These are phyloP conservation scores for Pimephales promelas DNA, from an alignment of 2,113 vertebrate species.

Conservation along the genomic window DNA sequence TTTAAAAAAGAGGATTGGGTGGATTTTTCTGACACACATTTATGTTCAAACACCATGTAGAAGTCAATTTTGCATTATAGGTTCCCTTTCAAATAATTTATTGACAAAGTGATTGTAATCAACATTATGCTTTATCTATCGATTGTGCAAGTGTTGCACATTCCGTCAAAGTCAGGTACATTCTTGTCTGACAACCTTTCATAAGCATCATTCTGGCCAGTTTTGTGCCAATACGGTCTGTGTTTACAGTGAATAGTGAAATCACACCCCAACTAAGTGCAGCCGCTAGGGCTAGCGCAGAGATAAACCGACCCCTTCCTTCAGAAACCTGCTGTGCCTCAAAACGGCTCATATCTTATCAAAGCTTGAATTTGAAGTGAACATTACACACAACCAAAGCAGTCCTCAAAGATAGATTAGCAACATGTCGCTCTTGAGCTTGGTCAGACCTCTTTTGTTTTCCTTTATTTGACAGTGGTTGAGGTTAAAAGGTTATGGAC, in stretches of 20 bases:
- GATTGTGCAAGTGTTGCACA: not conserved
- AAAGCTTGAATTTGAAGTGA: constrained; percentile 22
- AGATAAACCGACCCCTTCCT: constrained; percentile 26
- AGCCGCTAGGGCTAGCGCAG: constrained; percentile 34
- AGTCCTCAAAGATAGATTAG: not conserved
- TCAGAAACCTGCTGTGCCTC: constrained; percentile 14
- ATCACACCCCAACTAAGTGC: constrained; percentile 53
- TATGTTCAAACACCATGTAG: too few relatives aligned
- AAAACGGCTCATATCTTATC: constrained; percentile 27
- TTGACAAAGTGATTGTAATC: not conserved
- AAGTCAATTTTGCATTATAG: too few relatives aligned
- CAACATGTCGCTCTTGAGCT: constrained; percentile 25
- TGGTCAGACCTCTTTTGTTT: constrained; percentile 14
- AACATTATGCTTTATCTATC: not conserved
- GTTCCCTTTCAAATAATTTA: not conserved
- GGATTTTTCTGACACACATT: too few relatives aligned
- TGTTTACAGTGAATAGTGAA: constrained; percentile 47
- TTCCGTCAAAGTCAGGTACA: not conserved
- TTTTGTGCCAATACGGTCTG: constrained; percentile 62
- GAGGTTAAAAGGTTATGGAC: not conserved
- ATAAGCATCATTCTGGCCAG: not conserved
- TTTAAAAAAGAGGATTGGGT: too few relatives aligned
- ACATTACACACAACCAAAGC: constrained; percentile 24
- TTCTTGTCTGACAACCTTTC: constrained; percentile 24
- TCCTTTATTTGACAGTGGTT: not conserved